Conservation (phyloP, 2,888 invertebrate genomes). For the Myopa tessellatipennis region DNA sequence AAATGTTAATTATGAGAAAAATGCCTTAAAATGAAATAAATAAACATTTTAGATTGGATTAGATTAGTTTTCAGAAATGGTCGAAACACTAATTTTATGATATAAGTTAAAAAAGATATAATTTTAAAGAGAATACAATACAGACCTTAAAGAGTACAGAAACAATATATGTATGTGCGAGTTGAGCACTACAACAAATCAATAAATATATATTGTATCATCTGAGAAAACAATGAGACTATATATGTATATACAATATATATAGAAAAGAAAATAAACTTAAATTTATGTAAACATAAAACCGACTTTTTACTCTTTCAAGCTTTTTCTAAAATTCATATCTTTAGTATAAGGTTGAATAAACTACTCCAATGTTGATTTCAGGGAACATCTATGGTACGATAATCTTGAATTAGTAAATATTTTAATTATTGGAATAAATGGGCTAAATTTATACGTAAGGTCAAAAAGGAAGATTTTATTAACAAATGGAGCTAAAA, state of each 20-base stretch:
- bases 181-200: not conserved
- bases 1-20: constrained; percentile 35
- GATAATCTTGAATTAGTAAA: too few relatives aligned
- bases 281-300: constrained; percentile 33
- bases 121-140: constrained; percentile 22
- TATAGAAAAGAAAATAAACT: constrained; percentile 32
- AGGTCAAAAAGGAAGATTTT: too few relatives aligned
- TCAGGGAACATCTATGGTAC: too few relatives aligned
- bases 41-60: constrained; percentile 10
- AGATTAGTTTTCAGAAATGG: constrained; percentile 23
- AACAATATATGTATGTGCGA: constrained; percentile 10
- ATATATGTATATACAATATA: not conserved
- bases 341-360: too few relatives aligned
- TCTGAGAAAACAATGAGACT: constrained; percentile 38
- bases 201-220: constrained; percentile 27
- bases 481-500: too few relatives aligned
- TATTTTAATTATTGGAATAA: too few relatives aligned
- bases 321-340: not conserved
- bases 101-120: constrained; percentile 22
- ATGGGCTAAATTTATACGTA: too few relatives aligned
- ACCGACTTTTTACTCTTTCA: not conserved
- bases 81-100: constrained; percentile 26
- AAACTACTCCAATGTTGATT: too few relatives aligned
- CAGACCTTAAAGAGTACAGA: not conserved
- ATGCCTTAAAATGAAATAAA: constrained; percentile 37